Conservation (phyloP, 2,888 invertebrate genomes). For the Stenurella melanura region DNA sequence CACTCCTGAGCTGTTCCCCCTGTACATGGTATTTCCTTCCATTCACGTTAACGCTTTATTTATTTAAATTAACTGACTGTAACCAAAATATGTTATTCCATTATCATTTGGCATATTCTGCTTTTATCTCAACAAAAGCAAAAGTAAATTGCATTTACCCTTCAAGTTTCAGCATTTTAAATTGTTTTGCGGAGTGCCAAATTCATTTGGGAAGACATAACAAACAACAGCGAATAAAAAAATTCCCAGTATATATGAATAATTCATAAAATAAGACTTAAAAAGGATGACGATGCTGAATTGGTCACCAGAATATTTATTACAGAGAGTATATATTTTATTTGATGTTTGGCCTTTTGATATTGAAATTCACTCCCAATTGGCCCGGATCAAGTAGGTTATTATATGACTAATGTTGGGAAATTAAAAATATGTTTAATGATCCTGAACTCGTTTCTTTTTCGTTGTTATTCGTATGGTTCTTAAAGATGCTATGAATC, state of each 20-base stretch:
- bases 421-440: too few relatives aligned
- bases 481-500: too few relatives aligned
- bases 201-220: slow-evolving; percentile 7
- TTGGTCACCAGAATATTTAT: slow-evolving; percentile 7
- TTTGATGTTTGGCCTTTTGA: slow-evolving; percentile 7
- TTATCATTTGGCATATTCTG: slow-evolving; percentile 9
- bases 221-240: neutral
- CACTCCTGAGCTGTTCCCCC: too few relatives aligned
- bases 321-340: neutral
- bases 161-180: slow-evolving; percentile 2
- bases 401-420: too few relatives aligned
- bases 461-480: too few relatives aligned
- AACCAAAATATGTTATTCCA: neutral
- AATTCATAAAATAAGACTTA: neutral
- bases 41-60: neutral
- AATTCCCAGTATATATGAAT: neutral
- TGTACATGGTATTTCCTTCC: neutral
- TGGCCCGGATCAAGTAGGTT: neutral
- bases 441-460: too few relatives aligned
- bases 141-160: slow-evolving; percentile 4
- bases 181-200: slow-evolving; percentile 12
- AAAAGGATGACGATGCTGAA: slow-evolving; percentile 3
- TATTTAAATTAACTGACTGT: neutral
- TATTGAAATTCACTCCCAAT: neutral
- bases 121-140: neutral